phyloP scores from a whole-genome alignment of 2,797 vertebrate species.

The Alcedo quadribrachys region DNA sequence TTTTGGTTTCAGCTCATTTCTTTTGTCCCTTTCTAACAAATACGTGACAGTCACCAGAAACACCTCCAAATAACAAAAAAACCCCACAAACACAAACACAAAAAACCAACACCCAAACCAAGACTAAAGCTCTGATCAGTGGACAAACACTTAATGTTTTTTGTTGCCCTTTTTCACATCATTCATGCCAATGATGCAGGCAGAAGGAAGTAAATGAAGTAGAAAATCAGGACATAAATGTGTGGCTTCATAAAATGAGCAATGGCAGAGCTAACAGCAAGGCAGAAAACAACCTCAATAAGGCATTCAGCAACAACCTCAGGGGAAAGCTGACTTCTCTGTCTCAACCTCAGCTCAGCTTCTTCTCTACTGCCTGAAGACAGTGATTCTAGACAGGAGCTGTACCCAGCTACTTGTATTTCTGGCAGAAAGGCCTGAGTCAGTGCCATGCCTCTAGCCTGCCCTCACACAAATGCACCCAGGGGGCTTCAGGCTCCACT shows the following conservation, averaged over 20 bases:
- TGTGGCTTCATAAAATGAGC: not conserved
- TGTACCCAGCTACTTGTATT: not conserved
- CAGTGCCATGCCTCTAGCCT: not conserved
- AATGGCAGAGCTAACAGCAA: not conserved
- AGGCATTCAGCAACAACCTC: not conserved
- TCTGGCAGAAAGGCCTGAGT: not conserved
- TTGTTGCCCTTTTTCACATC: not conserved
- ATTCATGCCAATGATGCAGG: not conserved
- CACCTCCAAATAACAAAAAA: not conserved
- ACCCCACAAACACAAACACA: not conserved
- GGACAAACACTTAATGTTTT: not conserved
- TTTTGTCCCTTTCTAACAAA: not conserved
- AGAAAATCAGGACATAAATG: not conserved
- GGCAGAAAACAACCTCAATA: not conserved
- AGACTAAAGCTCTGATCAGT: not conserved
- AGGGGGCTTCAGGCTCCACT: not conserved
- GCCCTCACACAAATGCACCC: not conserved
- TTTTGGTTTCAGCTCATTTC: not conserved
- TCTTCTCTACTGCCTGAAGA: not conserved
- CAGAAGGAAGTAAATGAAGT: conserved; percentile 5
- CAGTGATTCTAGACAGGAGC: not conserved
- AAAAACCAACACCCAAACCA: too few species aligned
- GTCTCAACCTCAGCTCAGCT: not conserved
- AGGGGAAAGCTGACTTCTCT: not conserved
- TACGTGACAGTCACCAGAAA: not conserved